Evolutionary conservation across 2,113 vertebrate genomes (phyloP).

Genomic region (Heterotis niloticus): DNA sequence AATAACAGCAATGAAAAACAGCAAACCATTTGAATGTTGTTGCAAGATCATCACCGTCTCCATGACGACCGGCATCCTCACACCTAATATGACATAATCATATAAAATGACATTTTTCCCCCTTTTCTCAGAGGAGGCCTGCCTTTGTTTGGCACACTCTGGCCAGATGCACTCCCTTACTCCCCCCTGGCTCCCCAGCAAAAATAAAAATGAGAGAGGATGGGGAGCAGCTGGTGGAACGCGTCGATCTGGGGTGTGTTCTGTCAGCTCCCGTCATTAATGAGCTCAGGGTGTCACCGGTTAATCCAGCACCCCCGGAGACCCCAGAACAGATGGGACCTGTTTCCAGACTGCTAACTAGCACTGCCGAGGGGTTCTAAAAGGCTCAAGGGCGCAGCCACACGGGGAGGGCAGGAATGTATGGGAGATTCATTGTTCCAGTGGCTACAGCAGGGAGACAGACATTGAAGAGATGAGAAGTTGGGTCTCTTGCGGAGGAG

Average conservation of each 20-base stretch:
- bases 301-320: slow-evolving; percentile 24
- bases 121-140: slow-evolving; percentile 1
- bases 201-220: slow-evolving; percentile 16
- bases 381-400: not conserved
- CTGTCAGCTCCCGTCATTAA: slow-evolving; percentile 19
- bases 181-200: not conserved
- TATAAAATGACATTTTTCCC: slow-evolving; percentile 13
- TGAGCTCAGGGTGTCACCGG: slow-evolving; percentile 20
- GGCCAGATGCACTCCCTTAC: slow-evolving; percentile 19
- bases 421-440: not conserved
- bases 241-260: slow-evolving; percentile 19
- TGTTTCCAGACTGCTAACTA: slow-evolving; percentile 24
- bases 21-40: slow-evolving; percentile 16
- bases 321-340: slow-evolving; percentile 28
- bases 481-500: not conserved
- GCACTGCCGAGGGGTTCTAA: not conserved
- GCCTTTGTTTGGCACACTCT: slow-evolving; percentile 19
- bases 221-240: slow-evolving; percentile 17
- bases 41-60: not conserved
- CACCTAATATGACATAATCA: slow-evolving; percentile 23
- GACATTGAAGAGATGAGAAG: not conserved
- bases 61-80: slow-evolving; percentile 17
- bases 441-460: not conserved
- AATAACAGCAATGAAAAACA: not conserved
- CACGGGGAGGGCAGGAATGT: not conserved